Evolutionary conservation across 2,888 invertebrate genomes (phyloP).

Genomic region (Eupithecia exiguata): DNA sequence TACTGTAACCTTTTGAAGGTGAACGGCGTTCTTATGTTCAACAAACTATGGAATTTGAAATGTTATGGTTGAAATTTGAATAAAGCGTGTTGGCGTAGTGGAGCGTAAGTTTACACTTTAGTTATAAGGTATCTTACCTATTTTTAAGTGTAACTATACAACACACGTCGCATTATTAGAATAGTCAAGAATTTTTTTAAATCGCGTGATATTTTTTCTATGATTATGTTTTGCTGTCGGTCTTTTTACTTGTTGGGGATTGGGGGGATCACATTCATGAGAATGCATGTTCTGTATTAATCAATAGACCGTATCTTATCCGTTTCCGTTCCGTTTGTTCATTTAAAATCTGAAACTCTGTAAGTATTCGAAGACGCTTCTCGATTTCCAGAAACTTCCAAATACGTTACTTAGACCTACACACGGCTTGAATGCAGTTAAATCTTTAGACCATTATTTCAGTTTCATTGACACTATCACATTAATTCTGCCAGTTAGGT

Average conservation of each 20-base stretch:
- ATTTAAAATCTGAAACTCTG: neutral
- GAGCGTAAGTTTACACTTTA: neutral
- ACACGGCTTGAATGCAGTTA: neutral
- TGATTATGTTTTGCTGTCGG: neutral
- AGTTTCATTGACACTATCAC: slow-evolving; percentile 11
- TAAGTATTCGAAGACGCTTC: neutral
- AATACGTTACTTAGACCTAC: neutral
- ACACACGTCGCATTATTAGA: too few species aligned
- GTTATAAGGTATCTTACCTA: neutral
- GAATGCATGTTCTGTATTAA: neutral
- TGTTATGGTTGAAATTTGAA: neutral
- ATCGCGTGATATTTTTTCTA: neutral
- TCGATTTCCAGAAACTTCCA: neutral
- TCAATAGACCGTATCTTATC: neutral
- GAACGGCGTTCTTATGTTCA: neutral
- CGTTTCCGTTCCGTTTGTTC: too few species aligned
- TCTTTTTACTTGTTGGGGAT: too few species aligned
- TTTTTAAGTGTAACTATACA: too few species aligned
- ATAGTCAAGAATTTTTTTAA: neutral
- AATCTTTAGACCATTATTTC: neutral
- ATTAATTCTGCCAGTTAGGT: slow-evolving; percentile 23
- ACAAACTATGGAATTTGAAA: neutral
- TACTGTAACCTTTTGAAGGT: slow-evolving; percentile 11
- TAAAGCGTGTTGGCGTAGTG: neutral
- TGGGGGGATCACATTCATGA: neutral